phyloP scores from a whole-genome alignment of 2,113 vertebrate genomes.

The Callipepla californica region DNA sequence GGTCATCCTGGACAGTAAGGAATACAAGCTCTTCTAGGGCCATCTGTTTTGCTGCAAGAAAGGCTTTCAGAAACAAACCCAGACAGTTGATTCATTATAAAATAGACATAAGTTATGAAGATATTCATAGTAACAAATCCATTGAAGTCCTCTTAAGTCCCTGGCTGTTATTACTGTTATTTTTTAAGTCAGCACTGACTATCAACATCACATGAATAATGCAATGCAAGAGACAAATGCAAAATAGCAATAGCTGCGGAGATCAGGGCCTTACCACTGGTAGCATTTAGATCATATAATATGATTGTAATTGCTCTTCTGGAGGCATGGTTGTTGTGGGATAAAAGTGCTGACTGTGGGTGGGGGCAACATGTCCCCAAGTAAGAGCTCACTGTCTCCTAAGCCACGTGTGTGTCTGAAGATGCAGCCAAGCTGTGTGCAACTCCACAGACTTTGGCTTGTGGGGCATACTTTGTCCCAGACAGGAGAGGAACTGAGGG shows the following conservation, averaged over 20 bases:
- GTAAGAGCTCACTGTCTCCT: neutral
- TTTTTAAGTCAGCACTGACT: constrained; percentile 25
- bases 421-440: neutral
- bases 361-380: neutral
- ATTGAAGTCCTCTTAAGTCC: neutral
- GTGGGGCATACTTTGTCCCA: neutral
- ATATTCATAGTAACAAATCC: constrained; percentile 31
- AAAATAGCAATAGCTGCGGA: neutral
- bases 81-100: constrained; percentile 40
- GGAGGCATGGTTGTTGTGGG: neutral
- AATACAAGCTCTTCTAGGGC: neutral
- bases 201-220: neutral
- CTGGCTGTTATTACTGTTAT: constrained; percentile 12
- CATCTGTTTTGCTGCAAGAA: constrained; percentile 13
- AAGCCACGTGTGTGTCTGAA: neutral
- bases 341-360: rapidly evolving
- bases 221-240: neutral
- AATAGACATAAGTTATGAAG: constrained; percentile 33
- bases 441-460: neutral
- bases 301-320: neutral
- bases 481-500: neutral
- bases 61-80: constrained; percentile 27
- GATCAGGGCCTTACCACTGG: neutral
- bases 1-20: neutral
- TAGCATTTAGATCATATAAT: neutral